A percentile compares a stretch with the other conserved stretches of the same genome.
phyloP scores from a whole-genome alignment of 1,140 invertebrate genomes.

The Microvelia longipes region DNA sequence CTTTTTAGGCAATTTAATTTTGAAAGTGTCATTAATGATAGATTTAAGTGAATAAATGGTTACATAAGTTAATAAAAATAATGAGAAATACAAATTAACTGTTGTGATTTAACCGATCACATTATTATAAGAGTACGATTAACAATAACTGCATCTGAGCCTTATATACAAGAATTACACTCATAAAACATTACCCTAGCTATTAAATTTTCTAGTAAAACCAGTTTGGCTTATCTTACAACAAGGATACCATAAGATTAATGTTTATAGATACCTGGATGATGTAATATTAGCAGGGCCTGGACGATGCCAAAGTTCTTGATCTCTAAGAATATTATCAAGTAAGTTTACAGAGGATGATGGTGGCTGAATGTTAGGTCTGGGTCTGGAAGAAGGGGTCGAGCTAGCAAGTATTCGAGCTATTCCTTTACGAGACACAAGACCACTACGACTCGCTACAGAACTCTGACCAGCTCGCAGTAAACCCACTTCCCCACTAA shows the following conservation, averaged over 20 bases:
- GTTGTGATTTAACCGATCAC: no score
- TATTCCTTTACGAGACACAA: neutral
- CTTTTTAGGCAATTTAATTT: no score
- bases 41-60: neutral
- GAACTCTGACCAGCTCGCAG: neutral
- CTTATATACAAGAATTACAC: no score
- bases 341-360: slow-evolving; percentile 8
- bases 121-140: no score
- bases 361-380: neutral
- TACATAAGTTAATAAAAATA: neutral
- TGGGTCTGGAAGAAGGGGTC: slow-evolving; percentile 1
- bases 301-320: slow-evolving; percentile 21
- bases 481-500: neutral
- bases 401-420: neutral
- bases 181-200: no score
- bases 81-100: neutral
- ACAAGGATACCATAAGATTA: no score
- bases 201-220: no score
- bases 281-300: slow-evolving; percentile 1
- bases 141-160: no score
- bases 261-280: no score
- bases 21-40: neutral
- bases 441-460: neutral
- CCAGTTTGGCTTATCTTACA: no score
- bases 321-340: slow-evolving; percentile 21